Evolutionary conservation across 2,797 vertebrate species (phyloP), one percentile per base, ranked within the genome.

Genomic region (Ambastaia sidthimunki): DNA sequence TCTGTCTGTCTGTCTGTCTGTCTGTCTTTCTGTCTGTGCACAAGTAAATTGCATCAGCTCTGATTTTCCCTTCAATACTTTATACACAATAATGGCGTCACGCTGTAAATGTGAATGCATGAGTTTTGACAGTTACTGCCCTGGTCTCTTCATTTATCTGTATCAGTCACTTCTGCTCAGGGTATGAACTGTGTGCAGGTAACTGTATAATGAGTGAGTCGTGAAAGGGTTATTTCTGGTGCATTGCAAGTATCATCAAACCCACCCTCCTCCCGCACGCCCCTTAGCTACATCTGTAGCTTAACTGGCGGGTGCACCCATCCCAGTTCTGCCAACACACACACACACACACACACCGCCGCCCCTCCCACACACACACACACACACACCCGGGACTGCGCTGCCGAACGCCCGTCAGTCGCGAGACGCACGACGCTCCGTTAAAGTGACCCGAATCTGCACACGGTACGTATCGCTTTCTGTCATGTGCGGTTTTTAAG

Each of bases 161-260:
- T 31, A 4, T 4, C 31, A 2, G 31, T 31, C 31, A 31, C 31
- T 31, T 31, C 2, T 55, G n/a, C 52, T 55, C 52, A 12, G 52
- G 19, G n/a, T 55, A 9, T 47, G 47, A 2, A 7, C 4, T 16
- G 34, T 37, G 54, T 37, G 9, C 48, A 19, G 52, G 52, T 54
- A 19, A n/a, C 34, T 37, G 34, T 37, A 37, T 9, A 52, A 7
- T 55, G 54, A 57, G 2, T 2, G 7, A 86, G 90, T 86, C 87
- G 66, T 77, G 90, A 89, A 89, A 80, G 90, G 88, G 91, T 92
- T 92, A 85, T 84, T 25, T 84, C 83, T 91, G 90, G 85, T 90
- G 90, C 90, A 89, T 70, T 88, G 84, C 82, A 74, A 87, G 85
- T 80, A 83, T 82, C 67, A 79, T 72, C 77, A 85, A 71, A 89